phyloP scores from a whole-genome alignment of 1,140 invertebrate genomes.

The Colletes gigas region DNA sequence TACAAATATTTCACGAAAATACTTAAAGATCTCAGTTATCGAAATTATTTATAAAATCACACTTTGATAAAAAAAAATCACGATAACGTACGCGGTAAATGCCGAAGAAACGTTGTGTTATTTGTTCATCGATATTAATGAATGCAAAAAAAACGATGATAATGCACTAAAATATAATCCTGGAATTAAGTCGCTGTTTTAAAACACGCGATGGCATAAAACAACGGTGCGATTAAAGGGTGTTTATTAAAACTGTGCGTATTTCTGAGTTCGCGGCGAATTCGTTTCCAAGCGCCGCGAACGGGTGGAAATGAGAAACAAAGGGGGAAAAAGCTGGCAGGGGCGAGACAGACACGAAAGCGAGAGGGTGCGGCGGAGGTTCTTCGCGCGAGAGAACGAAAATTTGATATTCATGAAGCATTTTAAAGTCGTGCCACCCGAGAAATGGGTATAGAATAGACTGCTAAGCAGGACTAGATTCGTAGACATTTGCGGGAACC shows the following conservation, averaged over 20 bases:
- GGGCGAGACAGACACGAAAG: constrained; percentile 16
- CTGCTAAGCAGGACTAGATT: constrained; percentile 57
- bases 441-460: constrained; percentile 61
- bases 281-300: constrained; percentile 25
- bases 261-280: constrained; percentile 15
- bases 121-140: too few relatives aligned
- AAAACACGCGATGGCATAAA: neutral
- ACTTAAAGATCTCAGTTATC: too few relatives aligned
- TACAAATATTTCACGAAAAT: too few relatives aligned
- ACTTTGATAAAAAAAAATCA: too few relatives aligned
- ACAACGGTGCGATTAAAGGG: neutral
- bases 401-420: constrained; percentile 73
- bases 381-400: constrained; percentile 54
- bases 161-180: too few relatives aligned
- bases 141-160: too few relatives aligned
- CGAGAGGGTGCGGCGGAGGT: constrained; percentile 40
- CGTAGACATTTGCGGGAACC: constrained; percentile 64
- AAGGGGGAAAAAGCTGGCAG: constrained; percentile 16
- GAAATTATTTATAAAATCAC: too few relatives aligned
- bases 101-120: too few relatives aligned
- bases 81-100: too few relatives aligned
- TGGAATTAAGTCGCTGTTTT: too few relatives aligned
- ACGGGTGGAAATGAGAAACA: constrained; percentile 36
- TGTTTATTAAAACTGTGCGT: constrained; percentile 32
- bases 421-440: constrained; percentile 66